Base-by-base conservation (phyloP, 2,888 invertebrate species). In the Coenonympha arcania region DNA sequence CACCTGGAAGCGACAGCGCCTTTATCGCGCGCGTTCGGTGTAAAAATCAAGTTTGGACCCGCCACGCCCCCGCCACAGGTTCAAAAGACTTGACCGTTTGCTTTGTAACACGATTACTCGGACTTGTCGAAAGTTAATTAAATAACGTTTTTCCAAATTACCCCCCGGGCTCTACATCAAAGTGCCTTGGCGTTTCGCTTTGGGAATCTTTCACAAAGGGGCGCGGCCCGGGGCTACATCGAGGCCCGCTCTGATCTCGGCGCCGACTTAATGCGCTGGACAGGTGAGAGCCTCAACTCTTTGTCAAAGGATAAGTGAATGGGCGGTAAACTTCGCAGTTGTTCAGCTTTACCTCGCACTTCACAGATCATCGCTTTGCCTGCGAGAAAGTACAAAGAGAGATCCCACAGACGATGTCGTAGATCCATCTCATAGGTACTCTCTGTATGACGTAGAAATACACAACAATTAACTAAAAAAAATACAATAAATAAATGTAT, bases 121-220 rank as follows among this genome's bases (percentile, higher is more conserved):
- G 77, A 85, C 82, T 84, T 85, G 85, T 86, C 85, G 82, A 85
- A 85, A 85, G 79, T 85, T 85, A 85, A 86, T 86, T 86, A 86
- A 86, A 85, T 85, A 85, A 80, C 83, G 84, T 84, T 85, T 85
- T 85, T 86, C 83, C 76, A 77, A 85, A 85, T 83, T 80, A 85
- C 78, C 82, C 81, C 75, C 68, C 73, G 76, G 73, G 76, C 66
- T 67, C 63, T 70, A 79, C 74, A 78, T 85, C 85, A 85, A 85
- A 85, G 85, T 79, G 73, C 56, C 56, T 68, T 63, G 55, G 70
- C 67, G 64, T 67, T 39, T 66, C 69, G 72, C 71, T 74, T 68
- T 68, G 68, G 70, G 72, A 79, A 79, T 79, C 79, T 75, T 72
- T 68, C 73, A 77, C 83, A 83, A 85, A 85, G 83, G 74, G 73